A percentile compares a stretch with the other conserved stretches of the same genome.
Conservation (phyloP, 2,888 invertebrate species). For the Drosophila rubida region DNA sequence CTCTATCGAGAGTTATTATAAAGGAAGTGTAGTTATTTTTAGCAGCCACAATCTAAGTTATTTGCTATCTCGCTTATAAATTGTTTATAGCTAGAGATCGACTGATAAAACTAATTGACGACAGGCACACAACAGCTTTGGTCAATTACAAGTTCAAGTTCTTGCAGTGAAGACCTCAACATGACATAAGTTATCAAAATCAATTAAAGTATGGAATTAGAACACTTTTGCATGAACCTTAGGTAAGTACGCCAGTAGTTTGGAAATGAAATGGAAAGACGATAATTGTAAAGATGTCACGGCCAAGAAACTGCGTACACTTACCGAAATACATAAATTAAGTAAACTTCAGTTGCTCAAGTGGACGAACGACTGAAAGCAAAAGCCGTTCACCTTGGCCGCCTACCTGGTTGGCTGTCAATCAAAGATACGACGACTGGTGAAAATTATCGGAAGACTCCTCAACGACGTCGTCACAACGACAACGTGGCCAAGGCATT, state of each 20-base stretch:
- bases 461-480: conserved; percentile 37
- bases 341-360: conserved; percentile 47
- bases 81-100: conserved; percentile 6
- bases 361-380: conserved; percentile 31
- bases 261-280: conserved; percentile 9
- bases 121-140: not conserved
- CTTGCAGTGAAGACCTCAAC: too few relatives aligned
- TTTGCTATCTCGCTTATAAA: conserved; percentile 31
- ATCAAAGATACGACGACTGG: conserved; percentile 48
- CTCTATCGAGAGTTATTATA: not conserved
- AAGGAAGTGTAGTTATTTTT: not conserved
- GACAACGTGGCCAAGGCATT: conserved; percentile 49
- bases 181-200: not conserved
- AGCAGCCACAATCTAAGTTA: conserved; percentile 1
- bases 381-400: conserved; percentile 66
- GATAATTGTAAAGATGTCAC: conserved; percentile 61
- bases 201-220: not conserved
- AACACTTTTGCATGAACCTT: conserved; percentile 1
- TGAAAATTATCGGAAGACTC: conserved; percentile 57
- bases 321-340: conserved; percentile 70
- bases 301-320: conserved; percentile 56
- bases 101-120: conserved; percentile 3
- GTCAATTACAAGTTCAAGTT: not conserved
- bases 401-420: conserved; percentile 61
- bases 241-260: not conserved